Evolutionary conservation across 2,888 invertebrate genomes (phyloP), one percentile per base, ranked within the genome.

Genomic region (Heteromurus nitidus): DNA sequence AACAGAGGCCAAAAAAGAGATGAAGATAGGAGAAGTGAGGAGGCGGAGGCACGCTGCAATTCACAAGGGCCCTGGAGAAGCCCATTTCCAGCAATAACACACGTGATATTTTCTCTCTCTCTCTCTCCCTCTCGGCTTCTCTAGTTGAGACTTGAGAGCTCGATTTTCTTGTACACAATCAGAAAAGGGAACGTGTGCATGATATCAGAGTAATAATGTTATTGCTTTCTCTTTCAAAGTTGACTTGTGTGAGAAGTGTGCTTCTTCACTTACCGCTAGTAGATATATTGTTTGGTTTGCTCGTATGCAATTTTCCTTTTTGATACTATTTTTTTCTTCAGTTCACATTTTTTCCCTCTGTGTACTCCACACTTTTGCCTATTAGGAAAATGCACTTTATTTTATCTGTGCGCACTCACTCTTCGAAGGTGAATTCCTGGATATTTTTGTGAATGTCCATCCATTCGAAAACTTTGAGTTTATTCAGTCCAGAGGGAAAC

Each of bases 21-120:
- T n/a, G n/a, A n/a, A n/a, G n/a, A n/a, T n/a, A n/a, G n/a, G n/a
- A n/a, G n/a, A n/a, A n/a, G n/a, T n/a, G n/a, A n/a, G n/a, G n/a
- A n/a, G n/a, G n/a, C n/a, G n/a, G n/a, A n/a, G 58, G 58, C 70
- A 70, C 58, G 70, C 70, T 70, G 70, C 58, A 70, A 70, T 70
- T 70, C 70, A 70, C 70, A 28, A 70, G 58, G 58, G 70, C 42
- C 70, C 70, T 42, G 42, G 26, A 16, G 18, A 58, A 47, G n/a
- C 47, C 11, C 7, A 47, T 11, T 47, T 3, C 11, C n/a, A 47
- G n/a, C 36, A 69, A 36, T 53, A 68, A n/a, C n/a, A n/a, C n/a
- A n/a, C n/a, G n/a, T n/a, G n/a, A n/a, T n/a, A n/a, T n/a, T n/a
- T n/a, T n/a, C n/a, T n/a, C n/a, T n/a, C n/a, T n/a, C n/a, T n/a